Percentiles rank a stretch among this genome's conserved stretches.
Conservation (phyloP, 2,113 vertebrate species). For the Lichenostomus cassidix region DNA sequence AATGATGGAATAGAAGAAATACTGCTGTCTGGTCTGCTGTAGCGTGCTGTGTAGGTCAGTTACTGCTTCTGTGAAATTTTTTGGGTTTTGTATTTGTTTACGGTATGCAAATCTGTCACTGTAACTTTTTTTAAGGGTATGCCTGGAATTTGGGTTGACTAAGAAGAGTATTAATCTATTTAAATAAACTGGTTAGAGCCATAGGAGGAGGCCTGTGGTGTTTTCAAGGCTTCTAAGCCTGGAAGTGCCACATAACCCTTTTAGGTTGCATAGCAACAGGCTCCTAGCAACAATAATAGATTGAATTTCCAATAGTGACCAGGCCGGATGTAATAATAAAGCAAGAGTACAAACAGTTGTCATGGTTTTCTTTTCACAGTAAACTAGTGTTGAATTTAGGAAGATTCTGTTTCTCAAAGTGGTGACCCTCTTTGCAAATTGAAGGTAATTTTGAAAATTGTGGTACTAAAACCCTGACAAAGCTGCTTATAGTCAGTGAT, state of each 20-base stretch:
- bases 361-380: slow-evolving; percentile 77
- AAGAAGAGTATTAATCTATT: slow-evolving; percentile 64
- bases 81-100: slow-evolving; percentile 32
- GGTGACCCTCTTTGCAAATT: slow-evolving; percentile 42
- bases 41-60: background rate
- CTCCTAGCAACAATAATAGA: slow-evolving; percentile 79
- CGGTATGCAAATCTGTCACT: slow-evolving; percentile 41
- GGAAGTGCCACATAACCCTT: slow-evolving; percentile 76
- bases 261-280: slow-evolving; percentile 80
- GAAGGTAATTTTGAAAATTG: slow-evolving; percentile 39
- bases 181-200: slow-evolving; percentile 66
- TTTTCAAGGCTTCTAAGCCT: slow-evolving; percentile 74
- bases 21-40: background rate
- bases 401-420: slow-evolving; percentile 44
- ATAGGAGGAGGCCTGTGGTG: slow-evolving; percentile 65
- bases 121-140: slow-evolving; percentile 57
- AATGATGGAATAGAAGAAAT: background rate
- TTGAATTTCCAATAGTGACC: slow-evolving; percentile 82
- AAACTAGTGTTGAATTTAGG: slow-evolving; percentile 62
- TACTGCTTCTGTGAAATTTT: slow-evolving; percentile 50
- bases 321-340: slow-evolving; percentile 80
- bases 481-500: background rate
- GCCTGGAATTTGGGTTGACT: slow-evolving; percentile 42
- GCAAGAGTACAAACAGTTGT: slow-evolving; percentile 79
- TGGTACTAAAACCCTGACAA: background rate